Percentiles rank a stretch among this genome's conserved stretches.
Evolutionary conservation across 2,797 vertebrate genomes (phyloP).

Genomic region (Brachyrhaphis roseni): DNA sequence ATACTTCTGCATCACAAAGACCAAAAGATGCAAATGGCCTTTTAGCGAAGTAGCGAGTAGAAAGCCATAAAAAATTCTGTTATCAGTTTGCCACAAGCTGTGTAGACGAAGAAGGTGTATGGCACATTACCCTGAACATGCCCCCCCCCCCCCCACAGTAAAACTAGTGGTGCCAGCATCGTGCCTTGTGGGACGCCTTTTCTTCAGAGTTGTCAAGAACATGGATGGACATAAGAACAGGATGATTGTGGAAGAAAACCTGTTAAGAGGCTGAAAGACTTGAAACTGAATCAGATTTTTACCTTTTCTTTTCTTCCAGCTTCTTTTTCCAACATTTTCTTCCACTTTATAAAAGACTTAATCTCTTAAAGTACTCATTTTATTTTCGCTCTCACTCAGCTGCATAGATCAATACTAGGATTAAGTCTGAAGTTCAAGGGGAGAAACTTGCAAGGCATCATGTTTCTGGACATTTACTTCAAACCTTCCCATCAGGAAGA

Average conservation of each 20-base stretch:
- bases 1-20: neutral
- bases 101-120: neutral
- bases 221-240: neutral
- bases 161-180: neutral
- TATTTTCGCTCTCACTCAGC: neutral
- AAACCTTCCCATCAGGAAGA: neutral
- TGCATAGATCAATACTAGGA: neutral
- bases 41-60: neutral
- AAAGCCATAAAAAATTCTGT: neutral
- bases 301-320: neutral
- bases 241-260: neutral
- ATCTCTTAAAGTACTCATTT: neutral
- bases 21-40: neutral
- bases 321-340: neutral
- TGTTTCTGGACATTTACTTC: conserved; percentile 2
- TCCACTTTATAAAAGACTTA: neutral
- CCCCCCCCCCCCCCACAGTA: neutral
- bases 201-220: neutral
- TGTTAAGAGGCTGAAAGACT: too few relatives aligned
- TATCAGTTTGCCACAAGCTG: neutral
- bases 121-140: neutral
- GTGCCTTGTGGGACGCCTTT: neutral
- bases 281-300: too few relatives aligned
- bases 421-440: neutral
- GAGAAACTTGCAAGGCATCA: neutral